phyloP scores from a whole-genome alignment of 2,113 vertebrate species.

The Cottus gobio region DNA sequence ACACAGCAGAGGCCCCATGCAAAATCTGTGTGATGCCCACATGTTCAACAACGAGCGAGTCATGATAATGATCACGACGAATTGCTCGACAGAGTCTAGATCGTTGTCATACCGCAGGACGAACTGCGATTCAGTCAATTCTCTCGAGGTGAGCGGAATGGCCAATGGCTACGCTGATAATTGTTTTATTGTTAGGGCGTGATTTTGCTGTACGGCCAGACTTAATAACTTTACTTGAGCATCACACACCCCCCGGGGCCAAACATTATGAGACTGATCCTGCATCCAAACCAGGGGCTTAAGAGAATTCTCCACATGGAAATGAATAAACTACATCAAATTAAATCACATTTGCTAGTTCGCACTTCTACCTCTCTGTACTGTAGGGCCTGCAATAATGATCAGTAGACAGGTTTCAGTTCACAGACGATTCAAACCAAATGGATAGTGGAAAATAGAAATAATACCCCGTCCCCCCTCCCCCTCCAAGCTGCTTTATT shows the following conservation, averaged over 20 bases:
- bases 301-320: conserved; percentile 28
- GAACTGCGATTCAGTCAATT: conserved; percentile 4
- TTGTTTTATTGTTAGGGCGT: conserved; percentile 10
- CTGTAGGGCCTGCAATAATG: conserved; percentile 63
- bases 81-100: neutral
- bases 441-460: conserved; percentile 31
- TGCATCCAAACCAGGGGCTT: conserved; percentile 2
- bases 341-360: conserved; percentile 44
- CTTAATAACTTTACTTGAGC: neutral
- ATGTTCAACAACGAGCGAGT: conserved; percentile 15
- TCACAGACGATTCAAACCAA: conserved; percentile 68
- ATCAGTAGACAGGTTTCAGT: conserved; percentile 52
- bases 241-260: neutral
- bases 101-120: neutral
- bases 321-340: conserved; percentile 46
- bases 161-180: neutral
- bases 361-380: conserved; percentile 25
- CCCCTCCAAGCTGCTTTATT: conserved; percentile 32
- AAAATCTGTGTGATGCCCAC: conserved; percentile 21
- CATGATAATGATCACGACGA: neutral
- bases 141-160: neutral
- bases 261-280: conserved; percentile 25
- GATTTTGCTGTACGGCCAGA: conserved; percentile 10
- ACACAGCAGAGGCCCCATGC: conserved; percentile 42
- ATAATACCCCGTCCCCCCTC: conserved; percentile 5